phyloP scores from a whole-genome alignment of 2,888 invertebrate species.

The Macaria notata region DNA sequence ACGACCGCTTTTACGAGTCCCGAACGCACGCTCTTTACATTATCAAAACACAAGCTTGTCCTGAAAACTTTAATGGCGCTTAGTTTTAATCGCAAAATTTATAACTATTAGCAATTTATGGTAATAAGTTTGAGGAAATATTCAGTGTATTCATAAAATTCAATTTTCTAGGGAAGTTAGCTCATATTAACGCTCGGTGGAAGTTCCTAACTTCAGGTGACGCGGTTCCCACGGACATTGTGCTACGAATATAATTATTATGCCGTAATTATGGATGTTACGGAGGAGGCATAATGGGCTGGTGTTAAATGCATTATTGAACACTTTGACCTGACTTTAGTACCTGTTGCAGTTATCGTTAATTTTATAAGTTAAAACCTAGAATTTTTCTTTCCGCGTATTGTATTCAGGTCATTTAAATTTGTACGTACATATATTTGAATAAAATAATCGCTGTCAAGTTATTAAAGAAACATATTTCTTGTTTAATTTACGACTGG shows the following conservation, averaged over 20 bases:
- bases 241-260: conserved; percentile 31
- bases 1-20: conserved; percentile 14
- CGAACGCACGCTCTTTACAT: conserved; percentile 2
- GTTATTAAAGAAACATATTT: too few relatives aligned
- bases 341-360: too few relatives aligned
- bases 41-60: conserved; percentile 5
- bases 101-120: conserved; percentile 30
- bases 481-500: too few relatives aligned
- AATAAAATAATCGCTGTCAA: too few relatives aligned
- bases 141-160: conserved; percentile 51
- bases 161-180: conserved; percentile 28
- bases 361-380: too few relatives aligned
- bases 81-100: conserved; percentile 25
- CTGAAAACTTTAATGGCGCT: conserved; percentile 8
- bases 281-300: conserved; percentile 12
- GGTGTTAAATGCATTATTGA: too few relatives aligned
- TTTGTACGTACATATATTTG: too few relatives aligned
- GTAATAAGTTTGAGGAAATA: conserved; percentile 42
- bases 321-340: too few relatives aligned
- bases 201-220: conserved; percentile 71
- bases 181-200: conserved; percentile 27
- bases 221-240: conserved; percentile 65
- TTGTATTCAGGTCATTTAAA: too few relatives aligned
- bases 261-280: conserved; percentile 13
- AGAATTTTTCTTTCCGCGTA: too few relatives aligned